Percentiles rank a stretch among this genome's conserved stretches.
Evolutionary conservation across 2,888 invertebrate species (phyloP).

Genomic region (Eupithecia dodoneata): DNA sequence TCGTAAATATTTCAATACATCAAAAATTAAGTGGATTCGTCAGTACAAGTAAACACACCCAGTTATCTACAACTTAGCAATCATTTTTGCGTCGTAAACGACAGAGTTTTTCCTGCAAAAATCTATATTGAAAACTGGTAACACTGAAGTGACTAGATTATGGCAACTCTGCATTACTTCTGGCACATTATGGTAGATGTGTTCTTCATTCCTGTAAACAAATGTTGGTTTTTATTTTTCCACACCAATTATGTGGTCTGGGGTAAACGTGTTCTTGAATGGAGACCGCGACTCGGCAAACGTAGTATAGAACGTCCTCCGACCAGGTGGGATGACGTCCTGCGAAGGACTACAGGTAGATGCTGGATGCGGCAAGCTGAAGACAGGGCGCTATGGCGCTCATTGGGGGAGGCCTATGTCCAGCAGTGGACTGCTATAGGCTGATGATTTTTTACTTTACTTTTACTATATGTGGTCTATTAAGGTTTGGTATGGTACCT

Average conservation of each 20-base stretch:
- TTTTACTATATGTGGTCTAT: no score
- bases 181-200: conserved; percentile 56
- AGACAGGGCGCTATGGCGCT: no score
- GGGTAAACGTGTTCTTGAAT: no score
- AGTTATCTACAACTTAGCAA: conserved; percentile 53
- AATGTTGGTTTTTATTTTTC: not conserved
- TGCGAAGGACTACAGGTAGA: no score
- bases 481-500: no score
- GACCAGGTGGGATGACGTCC: no score
- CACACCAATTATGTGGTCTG: not conserved
- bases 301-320: no score
- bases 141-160: conserved; percentile 57
- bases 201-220: conserved; percentile 50
- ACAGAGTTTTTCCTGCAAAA: conserved; percentile 62
- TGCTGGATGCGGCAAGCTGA: no score
- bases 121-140: conserved; percentile 58
- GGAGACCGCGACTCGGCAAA: no score
- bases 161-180: conserved; percentile 54
- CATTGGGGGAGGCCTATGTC: no score
- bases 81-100: conserved; percentile 53
- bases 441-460: no score
- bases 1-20: not conserved
- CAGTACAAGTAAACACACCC: not conserved
- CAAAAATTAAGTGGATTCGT: not conserved
- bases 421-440: no score